Base-by-base conservation (phyloP, 1,140 invertebrate species). In the Cotesia vestalis region DNA sequence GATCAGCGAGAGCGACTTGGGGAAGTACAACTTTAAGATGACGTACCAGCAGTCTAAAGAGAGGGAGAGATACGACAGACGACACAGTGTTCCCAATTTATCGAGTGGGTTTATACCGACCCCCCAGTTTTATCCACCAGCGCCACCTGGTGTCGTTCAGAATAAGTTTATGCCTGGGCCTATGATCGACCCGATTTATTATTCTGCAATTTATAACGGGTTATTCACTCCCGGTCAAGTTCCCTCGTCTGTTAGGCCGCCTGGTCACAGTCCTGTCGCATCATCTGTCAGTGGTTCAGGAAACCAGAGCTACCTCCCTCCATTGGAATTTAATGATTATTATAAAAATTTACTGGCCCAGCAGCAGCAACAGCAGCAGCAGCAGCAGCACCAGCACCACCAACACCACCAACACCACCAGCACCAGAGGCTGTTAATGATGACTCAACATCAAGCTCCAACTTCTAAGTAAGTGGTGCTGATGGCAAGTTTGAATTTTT, bases 281-380 rank as follows among this genome's bases (percentile, higher is more conserved):
- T 74, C 38, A 75, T 69, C 66, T 4, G 27, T 17, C 4, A 34
- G 17, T 59, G 27, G 27, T 9, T 59, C 69, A n/a, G 36, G 40
- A 46, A 6, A 46, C 1, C 40, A 46, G 6, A 11, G 40, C 4
- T 46, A 46, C 70, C 69, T 86, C 52, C 73, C 83, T 14, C 83
- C 85, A 59, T 5, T 59, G 4, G 85, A 87, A 60, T 79, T 87
- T 61, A 84, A 76, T 78, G 84, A 85, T 63, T 86, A 86, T 75
- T 86, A 86, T 69, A 86, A 86, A 72, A 84, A 87, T 78, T 73
- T 85, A 40, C 74, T 86, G 63, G 81, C 83, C 73, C 81, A 83
- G 71, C 79, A 83, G 72, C 85, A 86, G 77, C 40, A 46, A 46
- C 40, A 40, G 9, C 38, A 40, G 0, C 38, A 83, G 72, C 79